These are phyloP conservation scores for Eupithecia inturbata DNA, from an alignment of 2,888 invertebrate genomes.

Conservation along the genomic window DNA sequence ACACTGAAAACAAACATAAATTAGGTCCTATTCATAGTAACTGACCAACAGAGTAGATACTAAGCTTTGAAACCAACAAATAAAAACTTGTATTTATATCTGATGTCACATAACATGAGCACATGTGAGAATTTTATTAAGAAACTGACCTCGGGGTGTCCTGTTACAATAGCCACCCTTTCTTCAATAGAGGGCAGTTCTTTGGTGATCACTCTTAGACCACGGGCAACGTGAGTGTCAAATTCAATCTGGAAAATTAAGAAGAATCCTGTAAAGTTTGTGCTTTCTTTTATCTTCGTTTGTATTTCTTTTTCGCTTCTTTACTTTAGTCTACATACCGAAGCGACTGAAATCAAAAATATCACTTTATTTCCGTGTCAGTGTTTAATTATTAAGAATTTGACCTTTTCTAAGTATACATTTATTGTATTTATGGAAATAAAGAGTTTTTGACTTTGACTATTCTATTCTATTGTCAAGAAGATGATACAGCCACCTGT, in stretches of 20 bases:
- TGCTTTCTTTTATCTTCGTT: no score
- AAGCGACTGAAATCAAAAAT: no score
- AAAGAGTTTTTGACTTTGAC: no score
- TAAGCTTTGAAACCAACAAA: not conserved
- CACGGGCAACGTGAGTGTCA: constrained; percentile 82
- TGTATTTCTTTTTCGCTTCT: no score
- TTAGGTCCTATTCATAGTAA: not conserved
- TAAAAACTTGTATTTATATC: not conserved
- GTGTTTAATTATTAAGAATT: no score
- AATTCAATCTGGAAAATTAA: constrained; percentile 79
- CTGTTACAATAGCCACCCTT: constrained; percentile 78
- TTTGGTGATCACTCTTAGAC: constrained; percentile 80
- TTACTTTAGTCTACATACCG: no score
- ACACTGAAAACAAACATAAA: no score
- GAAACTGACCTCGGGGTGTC: constrained; percentile 69
- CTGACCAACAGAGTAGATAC: not conserved
- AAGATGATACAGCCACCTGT: not conserved
- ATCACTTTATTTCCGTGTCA: no score
- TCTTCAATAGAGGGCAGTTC: constrained; percentile 85
- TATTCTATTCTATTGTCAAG: not conserved
- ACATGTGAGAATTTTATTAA: not conserved
- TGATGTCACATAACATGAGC: not conserved
- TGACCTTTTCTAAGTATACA: no score
- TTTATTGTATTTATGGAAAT: no score
- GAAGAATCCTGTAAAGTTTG: not conserved